phyloP scores from a whole-genome alignment of 2,888 invertebrate species.

The Actias luna region DNA sequence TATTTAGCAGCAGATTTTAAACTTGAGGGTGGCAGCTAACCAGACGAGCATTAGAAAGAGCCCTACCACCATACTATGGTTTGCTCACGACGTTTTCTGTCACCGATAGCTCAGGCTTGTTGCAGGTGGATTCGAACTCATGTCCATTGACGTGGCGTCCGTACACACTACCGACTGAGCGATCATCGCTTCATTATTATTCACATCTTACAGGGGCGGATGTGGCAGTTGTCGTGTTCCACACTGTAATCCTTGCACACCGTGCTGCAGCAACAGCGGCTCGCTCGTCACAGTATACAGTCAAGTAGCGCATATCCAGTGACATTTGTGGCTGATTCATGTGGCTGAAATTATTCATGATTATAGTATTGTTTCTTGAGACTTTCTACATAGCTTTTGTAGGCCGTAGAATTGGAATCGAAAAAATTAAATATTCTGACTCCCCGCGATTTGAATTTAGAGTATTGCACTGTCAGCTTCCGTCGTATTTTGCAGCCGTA shows the following conservation, averaged over 20 bases:
- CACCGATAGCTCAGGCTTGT: too few relatives aligned
- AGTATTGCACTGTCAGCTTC: too few relatives aligned
- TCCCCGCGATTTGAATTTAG: too few relatives aligned
- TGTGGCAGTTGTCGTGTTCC: constrained; percentile 40
- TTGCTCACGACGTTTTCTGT: too few relatives aligned
- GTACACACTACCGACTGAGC: too few relatives aligned
- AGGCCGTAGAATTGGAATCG: neutral
- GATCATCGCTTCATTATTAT: neutral
- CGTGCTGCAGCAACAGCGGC: constrained; percentile 46
- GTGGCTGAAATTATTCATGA: constrained; percentile 13
- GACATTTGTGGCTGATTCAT: constrained; percentile 42
- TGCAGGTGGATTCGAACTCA: too few relatives aligned
- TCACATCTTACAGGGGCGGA: constrained; percentile 40
- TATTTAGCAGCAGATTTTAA: too few relatives aligned
- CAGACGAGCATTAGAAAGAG: too few relatives aligned
- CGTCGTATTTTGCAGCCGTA: too few relatives aligned
- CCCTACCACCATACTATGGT: too few relatives aligned
- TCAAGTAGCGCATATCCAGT: constrained; percentile 80
- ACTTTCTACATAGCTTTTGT: neutral
- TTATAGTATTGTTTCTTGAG: neutral
- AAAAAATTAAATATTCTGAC: neutral
- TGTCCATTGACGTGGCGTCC: too few relatives aligned
- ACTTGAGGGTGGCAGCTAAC: too few relatives aligned
- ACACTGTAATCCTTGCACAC: constrained; percentile 39
- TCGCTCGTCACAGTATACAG: constrained; percentile 79